Percentiles rank a stretch among this genome's conserved stretches.
phyloP scores from a whole-genome alignment of 2,888 invertebrate species.

The Malthinus flaveolus region DNA sequence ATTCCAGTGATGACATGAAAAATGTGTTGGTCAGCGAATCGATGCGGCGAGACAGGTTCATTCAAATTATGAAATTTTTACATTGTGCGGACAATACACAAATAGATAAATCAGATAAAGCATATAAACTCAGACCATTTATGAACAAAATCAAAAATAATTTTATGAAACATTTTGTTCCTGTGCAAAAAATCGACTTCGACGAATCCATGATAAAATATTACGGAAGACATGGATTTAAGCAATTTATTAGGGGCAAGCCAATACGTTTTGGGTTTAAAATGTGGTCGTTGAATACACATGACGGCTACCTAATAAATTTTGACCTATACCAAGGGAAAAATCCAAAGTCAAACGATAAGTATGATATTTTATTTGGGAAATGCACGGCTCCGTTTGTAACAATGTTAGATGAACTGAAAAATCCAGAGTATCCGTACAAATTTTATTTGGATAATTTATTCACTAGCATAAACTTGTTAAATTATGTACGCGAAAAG shows the following conservation, averaged over 20 bases:
- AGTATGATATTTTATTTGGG: neutral
- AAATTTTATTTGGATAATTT: conserved; percentile 11
- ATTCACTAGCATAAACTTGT: neutral
- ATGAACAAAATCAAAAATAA: conserved; percentile 12
- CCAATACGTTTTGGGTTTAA: conserved; percentile 25
- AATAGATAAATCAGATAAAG: conserved; percentile 8
- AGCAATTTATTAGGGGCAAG: neutral
- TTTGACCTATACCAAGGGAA: conserved; percentile 32
- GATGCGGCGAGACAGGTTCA: neutral
- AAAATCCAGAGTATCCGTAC: neutral
- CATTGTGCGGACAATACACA: neutral
- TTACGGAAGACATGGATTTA: conserved; percentile 38
- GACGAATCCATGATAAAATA: conserved; percentile 43
- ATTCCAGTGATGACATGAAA: neutral
- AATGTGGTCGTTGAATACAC: conserved; percentile 26
- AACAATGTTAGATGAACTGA: neutral
- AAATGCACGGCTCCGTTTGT: neutral
- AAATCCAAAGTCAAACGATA: neutral
- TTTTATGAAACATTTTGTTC: conserved; percentile 4
- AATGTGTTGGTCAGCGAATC: neutral
- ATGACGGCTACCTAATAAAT: conserved; percentile 30
- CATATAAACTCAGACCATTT: conserved; percentile 29
- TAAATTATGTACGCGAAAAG: neutral
- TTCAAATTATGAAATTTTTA: neutral
- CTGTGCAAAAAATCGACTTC: conserved; percentile 25